A percentile compares a stretch with the other conserved stretches of the same genome.
phyloP scores from a whole-genome alignment of 2,113 vertebrate genomes.

The Macquaria australasica region DNA sequence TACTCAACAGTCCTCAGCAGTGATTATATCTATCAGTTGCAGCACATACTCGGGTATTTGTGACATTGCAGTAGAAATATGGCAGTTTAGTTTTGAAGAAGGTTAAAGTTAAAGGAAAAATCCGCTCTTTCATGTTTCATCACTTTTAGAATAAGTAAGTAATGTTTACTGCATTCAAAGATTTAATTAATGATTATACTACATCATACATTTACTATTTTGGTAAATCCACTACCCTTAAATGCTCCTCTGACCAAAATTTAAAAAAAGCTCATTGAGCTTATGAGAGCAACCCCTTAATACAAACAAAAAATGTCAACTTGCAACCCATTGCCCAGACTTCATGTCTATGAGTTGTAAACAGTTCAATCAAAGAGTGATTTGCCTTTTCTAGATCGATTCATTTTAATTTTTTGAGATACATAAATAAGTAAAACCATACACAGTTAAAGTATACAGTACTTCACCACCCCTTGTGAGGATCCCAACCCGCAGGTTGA shows the following conservation, averaged over 20 bases:
- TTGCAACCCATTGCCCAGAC: not conserved
- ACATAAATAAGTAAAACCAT: not conserved
- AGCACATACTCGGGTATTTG: not conserved
- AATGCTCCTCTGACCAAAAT: not conserved
- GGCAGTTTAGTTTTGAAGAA: not conserved
- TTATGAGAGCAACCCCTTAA: not conserved
- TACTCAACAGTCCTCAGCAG: not conserved
- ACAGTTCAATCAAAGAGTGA: not conserved
- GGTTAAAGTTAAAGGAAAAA: not conserved
- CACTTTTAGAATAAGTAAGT: not conserved
- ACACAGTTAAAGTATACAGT: not conserved
- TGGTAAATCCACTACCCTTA: not conserved
- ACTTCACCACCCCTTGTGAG: not conserved
- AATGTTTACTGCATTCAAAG: not conserved
- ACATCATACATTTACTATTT: not conserved
- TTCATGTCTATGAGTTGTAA: not conserved
- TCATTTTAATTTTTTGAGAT: not conserved
- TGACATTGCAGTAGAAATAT: not conserved
- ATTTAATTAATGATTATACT: not conserved
- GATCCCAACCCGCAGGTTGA: not conserved
- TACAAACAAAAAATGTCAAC: not conserved
- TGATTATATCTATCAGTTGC: not conserved
- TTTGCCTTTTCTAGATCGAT: not conserved
- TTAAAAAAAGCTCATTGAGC: not conserved
- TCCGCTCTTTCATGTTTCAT: not conserved